phyloP scores from a whole-genome alignment of 2,797 vertebrate genomes.

The Ctenosaura bakeri region DNA sequence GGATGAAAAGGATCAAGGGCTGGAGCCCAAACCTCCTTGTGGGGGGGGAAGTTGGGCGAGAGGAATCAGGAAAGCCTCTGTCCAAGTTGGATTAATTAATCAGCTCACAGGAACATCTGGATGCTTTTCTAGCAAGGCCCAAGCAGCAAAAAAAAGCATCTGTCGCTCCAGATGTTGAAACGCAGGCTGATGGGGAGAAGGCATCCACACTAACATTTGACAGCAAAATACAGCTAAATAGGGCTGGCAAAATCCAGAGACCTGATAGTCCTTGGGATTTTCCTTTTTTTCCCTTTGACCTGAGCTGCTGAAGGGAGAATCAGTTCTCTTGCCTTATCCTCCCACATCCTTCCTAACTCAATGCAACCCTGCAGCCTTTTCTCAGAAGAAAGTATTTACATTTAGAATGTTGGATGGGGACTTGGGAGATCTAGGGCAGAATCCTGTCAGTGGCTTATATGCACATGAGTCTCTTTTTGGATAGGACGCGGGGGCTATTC shows the following conservation, averaged over 20 bases:
- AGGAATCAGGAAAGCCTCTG: neutral
- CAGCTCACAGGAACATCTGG: neutral
- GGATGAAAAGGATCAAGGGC: slow-evolving; percentile 53
- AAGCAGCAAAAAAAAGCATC: neutral
- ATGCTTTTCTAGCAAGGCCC: neutral
- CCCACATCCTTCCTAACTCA: neutral
- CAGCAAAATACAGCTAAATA: neutral
- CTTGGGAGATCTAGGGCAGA: neutral
- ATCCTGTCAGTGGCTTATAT: no score
- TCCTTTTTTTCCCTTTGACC: neutral
- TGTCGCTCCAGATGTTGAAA: neutral
- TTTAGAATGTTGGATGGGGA: neutral
- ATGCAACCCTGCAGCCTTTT: neutral
- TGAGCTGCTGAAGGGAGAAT: neutral
- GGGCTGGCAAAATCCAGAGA: neutral
- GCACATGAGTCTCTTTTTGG: no score
- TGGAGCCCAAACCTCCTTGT: slow-evolving; percentile 7
- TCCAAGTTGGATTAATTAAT: neutral
- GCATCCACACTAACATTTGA: no score
- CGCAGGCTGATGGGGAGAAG: neutral
- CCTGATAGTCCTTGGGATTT: neutral
- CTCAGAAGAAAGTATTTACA: neutral
- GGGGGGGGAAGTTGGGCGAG: neutral
- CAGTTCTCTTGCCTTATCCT: neutral
- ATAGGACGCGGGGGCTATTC: no score